A percentile compares a stretch with the other conserved stretches of the same genome.
phyloP scores from a whole-genome alignment of 2,888 invertebrate genomes.

The Diachrysia chrysitis region DNA sequence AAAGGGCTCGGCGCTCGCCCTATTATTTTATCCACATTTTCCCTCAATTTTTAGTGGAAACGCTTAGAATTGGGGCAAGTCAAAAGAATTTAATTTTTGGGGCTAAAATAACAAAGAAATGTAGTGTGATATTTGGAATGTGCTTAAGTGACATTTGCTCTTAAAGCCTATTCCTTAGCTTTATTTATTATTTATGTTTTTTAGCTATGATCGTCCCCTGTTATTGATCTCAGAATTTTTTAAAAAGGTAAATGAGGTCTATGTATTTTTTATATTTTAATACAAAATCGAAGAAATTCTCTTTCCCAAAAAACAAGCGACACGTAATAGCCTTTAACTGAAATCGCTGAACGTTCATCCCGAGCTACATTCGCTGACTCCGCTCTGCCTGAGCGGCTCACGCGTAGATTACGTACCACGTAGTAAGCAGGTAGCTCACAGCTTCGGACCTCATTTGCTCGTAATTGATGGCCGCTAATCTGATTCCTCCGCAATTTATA shows the following conservation, averaged over 20 bases:
- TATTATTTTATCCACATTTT: conserved; percentile 67
- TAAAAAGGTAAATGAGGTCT: too few relatives aligned
- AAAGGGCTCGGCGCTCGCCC: conserved; percentile 50
- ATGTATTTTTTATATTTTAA: too few relatives aligned
- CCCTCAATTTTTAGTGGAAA: conserved; percentile 57
- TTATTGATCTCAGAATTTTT: too few relatives aligned
- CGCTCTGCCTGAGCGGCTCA: conserved; percentile 11
- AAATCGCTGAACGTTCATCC: not conserved
- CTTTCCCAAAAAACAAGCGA: too few relatives aligned
- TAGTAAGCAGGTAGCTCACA: conserved; percentile 22
- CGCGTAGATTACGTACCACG: conserved; percentile 26
- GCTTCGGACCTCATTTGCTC: conserved; percentile 51
- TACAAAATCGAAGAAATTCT: too few relatives aligned
- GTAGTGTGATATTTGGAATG: too few relatives aligned
- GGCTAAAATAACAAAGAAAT: too few relatives aligned
- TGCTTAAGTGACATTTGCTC: too few relatives aligned
- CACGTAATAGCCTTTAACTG: too few relatives aligned
- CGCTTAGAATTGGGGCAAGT: conserved; percentile 35
- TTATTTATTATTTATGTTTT: too few relatives aligned
- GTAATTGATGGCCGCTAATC: conserved; percentile 56
- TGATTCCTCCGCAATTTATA: conserved; percentile 48
- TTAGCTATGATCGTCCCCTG: too few relatives aligned
- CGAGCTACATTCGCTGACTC: not conserved
- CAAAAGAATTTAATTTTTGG: not conserved
- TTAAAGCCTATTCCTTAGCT: too few relatives aligned